Base-by-base conservation (phyloP, 2,113 vertebrate species). In the Hystrix brachyura region DNA sequence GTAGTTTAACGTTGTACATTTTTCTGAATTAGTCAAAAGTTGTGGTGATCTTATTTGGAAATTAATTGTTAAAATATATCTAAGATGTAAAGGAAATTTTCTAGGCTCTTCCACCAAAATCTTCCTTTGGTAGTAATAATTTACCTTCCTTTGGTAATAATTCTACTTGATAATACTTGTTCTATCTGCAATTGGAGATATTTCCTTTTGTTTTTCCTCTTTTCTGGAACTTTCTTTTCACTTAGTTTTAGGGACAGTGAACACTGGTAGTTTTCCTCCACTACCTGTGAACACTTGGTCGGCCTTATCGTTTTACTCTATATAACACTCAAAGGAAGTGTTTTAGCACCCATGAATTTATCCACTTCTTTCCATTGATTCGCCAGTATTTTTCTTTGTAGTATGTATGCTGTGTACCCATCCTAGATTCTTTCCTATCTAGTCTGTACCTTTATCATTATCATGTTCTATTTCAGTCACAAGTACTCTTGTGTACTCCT, bases 11-110 rank as follows among this genome's bases (percentile, higher is more conserved):
- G 4, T 3, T 65, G 3, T 57, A 74, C 6, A 19, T 67, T 90
- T 89, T 62, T 85, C 12, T 60, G 13, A n/a, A 72, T 81, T 93
- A 91, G 55, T 83, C 23, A 74, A 90, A 85, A 88, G 11, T 32
- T 18, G 3, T 91, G 27, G 21, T 1, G 89, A 46, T 80, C 87
- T 94, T 62, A n/a, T 69, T 32, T 92, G 25, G 5, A 91, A 86
- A 91, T 86, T 78, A 90, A 51, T n/a, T 80, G 0, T 78, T 82
- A 74, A 79, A 87, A 34, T 48, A 51, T 84, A 64, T 38, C 6
- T 34, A 55, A 55, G 14, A 2, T 69, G 25, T 64, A 83, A 6
- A 65, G 13, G 13, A 55, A 65, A 84, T 57, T 19, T 80, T 85
- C 2, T 93, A 80, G 32, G n/a, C n/a, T n/a, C n/a, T n/a, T n/a